Conservation (phyloP, 2,113 vertebrate genomes). For the Pithys albifrons region DNA sequence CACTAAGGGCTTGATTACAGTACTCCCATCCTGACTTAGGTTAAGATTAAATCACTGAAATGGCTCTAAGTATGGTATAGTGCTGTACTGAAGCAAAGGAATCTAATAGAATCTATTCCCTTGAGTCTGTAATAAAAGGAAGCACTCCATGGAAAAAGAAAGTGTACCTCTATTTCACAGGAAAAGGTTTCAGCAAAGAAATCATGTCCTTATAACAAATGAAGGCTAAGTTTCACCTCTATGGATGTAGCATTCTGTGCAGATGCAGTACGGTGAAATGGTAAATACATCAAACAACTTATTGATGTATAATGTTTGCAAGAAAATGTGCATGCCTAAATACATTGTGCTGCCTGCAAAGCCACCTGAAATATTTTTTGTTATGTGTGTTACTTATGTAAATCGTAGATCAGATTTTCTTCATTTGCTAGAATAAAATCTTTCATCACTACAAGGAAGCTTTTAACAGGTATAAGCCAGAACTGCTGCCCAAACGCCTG, state of each 20-base stretch:
- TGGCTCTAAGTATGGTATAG: not conserved
- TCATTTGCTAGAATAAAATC: not conserved
- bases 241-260: not conserved
- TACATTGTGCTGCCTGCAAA: not conserved
- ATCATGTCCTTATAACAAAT: not conserved
- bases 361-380: not conserved
- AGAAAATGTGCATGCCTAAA: not conserved
- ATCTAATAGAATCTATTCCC: not conserved
- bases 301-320: not conserved
- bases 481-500: not conserved
- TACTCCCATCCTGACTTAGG: not conserved
- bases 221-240: not conserved
- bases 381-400: not conserved
- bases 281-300: not conserved
- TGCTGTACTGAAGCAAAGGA: not conserved
- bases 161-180: not conserved
- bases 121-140: not conserved
- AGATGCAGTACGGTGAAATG: not conserved
- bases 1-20: not conserved
- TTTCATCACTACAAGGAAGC: not conserved
- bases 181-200: not conserved
- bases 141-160: not conserved
- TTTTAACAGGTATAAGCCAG: not conserved
- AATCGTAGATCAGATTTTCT: not conserved
- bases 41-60: not conserved